Evolutionary conservation across 2,888 invertebrate genomes (phyloP).

Genomic region (Matsumyia berberina): DNA sequence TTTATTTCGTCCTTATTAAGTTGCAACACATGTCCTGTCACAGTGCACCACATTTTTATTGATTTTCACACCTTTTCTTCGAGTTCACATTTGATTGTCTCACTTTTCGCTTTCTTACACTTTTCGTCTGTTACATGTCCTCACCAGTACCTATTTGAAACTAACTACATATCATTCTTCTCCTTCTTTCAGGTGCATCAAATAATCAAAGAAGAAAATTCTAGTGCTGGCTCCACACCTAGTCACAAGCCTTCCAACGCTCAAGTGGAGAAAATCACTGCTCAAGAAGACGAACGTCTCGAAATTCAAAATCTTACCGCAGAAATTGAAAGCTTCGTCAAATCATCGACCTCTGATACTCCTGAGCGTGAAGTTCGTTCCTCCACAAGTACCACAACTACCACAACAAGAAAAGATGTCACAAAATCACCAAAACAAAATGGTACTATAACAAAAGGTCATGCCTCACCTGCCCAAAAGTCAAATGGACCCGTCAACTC

Average conservation of each 20-base stretch:
- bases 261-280: conserved; percentile 16
- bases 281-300: conserved; percentile 61
- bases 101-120: no score
- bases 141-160: no score
- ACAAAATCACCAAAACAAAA: conserved; percentile 63
- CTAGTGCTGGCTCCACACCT: conserved; percentile 69
- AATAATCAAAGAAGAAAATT: conserved; percentile 72
- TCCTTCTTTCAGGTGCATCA: conserved; percentile 63
- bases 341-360: conserved; percentile 65
- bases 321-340: conserved; percentile 81
- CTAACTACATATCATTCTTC: background rate
- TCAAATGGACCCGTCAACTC: conserved; percentile 51
- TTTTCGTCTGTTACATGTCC: no score
- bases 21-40: no score
- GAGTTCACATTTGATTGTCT: no score
- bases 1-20: no score
- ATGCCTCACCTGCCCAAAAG: conserved; percentile 30
- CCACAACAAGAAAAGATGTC: conserved; percentile 32
- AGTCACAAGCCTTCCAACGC: conserved; percentile 57
- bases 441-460: conserved; percentile 53
- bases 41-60: no score
- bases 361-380: conserved; percentile 28
- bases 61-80: no score
- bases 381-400: conserved; percentile 8
- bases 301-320: conserved; percentile 81